These are phyloP conservation scores for Hesperia comma DNA, from an alignment of 2,888 invertebrate genomes.

Conservation along the genomic window DNA sequence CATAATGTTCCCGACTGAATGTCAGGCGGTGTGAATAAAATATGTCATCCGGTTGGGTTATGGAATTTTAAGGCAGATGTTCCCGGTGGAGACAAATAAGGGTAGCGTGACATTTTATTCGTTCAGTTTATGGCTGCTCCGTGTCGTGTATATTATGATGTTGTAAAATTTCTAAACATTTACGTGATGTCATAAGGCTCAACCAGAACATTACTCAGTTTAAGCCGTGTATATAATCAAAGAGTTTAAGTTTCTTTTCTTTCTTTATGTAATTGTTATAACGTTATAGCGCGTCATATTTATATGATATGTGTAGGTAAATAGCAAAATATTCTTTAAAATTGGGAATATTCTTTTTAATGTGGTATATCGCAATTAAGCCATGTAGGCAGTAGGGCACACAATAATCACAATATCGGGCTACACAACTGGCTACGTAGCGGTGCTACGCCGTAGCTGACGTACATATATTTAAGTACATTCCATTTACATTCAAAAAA, in stretches of 20 bases:
- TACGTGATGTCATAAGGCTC: constrained; percentile 25
- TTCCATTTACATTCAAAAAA: too few species aligned
- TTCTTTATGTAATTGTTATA: not conserved
- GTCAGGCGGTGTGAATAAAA: not conserved
- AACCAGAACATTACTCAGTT: constrained; percentile 1
- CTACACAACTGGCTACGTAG: too few species aligned
- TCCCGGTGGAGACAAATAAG: constrained; percentile 2
- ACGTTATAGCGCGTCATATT: not conserved
- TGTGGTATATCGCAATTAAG: too few species aligned
- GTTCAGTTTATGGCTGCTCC: constrained; percentile 22
- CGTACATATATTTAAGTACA: too few species aligned
- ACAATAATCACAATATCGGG: too few species aligned
- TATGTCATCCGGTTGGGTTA: not conserved
- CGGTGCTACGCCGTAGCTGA: too few species aligned
- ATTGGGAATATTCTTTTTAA: too few species aligned
- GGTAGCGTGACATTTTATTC: constrained; percentile 27
- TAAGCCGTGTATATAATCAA: too few species aligned
- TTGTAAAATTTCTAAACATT: constrained; percentile 22
- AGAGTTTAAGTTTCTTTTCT: too few species aligned
- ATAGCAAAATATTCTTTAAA: too few species aligned
- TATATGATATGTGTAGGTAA: too few species aligned
- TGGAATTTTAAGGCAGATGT: constrained; percentile 9
- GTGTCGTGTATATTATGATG: constrained; percentile 26
- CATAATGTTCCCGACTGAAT: constrained; percentile 1
- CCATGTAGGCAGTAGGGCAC: too few species aligned